Base-by-base conservation (phyloP, 64 coral and sea anemone genomes). In the Actinia tenebrosa region DNA sequence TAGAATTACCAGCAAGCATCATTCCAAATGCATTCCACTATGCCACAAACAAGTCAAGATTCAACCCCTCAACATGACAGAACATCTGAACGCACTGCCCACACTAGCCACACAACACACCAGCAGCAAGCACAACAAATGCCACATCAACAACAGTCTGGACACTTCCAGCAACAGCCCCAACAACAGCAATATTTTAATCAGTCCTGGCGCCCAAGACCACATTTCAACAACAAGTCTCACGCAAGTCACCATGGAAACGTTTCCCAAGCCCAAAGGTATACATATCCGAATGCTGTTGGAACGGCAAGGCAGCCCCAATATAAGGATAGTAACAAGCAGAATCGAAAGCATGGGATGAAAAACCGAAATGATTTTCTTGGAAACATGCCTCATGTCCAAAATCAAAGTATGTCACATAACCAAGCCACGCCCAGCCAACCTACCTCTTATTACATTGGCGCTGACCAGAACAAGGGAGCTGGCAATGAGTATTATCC, bases 91-190 rank as follows among this genome's bases (percentile, higher is more conserved):
- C 90, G 90, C 2, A 91, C 77, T 10, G 72, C 45, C 15, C 89
- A 59, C 14, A 91, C 77, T 10, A 84, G 45, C 15, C 89, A 59
- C 6, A 19, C 89, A 17, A 5, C 78, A 64, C 87, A 89, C 10
- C 72, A 89, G 6, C 72, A 80, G 16, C 89, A 91, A 46, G 83
- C 79, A 42, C 89, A 91, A 62, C 78, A 56, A 13, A 19, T 91
- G 45, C 46, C 86, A 19, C 90, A 91, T 16, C 55, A 26, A 37
- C 44, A 56, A 16, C 78, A 46, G 45, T 87, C 63, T 52, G 54
- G 64, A 10, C 88, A 78, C 59, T 82, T 82, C 20, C 90, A 91
- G 46, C 90, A 69, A 14, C 89, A 86, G n/a, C 47, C 58, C 1
- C 83, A 85, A 45, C 43, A 44, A 27, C 77, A 45, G 42, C 26